Evolutionary conservation across 2,888 invertebrate genomes (phyloP), one percentile per base, ranked within the genome.

Genomic region (Parelbella ahira): DNA sequence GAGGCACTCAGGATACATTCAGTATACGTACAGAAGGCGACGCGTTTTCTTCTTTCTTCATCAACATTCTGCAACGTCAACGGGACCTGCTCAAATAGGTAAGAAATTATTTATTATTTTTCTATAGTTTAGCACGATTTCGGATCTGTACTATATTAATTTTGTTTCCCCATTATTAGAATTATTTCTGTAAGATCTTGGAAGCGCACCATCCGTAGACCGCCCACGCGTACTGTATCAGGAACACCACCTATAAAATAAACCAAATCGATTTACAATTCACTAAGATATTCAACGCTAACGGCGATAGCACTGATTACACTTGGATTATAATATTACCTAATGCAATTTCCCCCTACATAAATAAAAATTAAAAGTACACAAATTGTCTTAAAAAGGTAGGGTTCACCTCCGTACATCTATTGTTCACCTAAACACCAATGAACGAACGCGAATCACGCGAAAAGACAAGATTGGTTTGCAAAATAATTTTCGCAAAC

Each of bases 1-100:
- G 91, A 92, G 89, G 94, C 96, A 96, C 96, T 97, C 97, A 97
- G 97, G 97, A 97, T 97, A 97, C 97, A 97, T 97, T 97, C 96
- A 97, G 97, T 97, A 97, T 97, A 97, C 97, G 97, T 97, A 94
- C 95, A 96, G 95, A 97, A 95, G 93, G 95, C 94, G 89, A 89
- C 90, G 90, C 90, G 79, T 73, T 68, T 49, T 84, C 89, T 88
- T 84, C 89, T 69, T 68, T 41, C 41, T 41, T 41, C 30, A 9
- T 19, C 18, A n/a, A 19, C 36, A 20, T 7, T 8, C 25, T 13
- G 19, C 12, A 13, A n/a, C 7, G 20, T 9, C 20, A 10, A 27
- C 8, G n/a, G n/a, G n/a, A 41, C 15, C 41, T 33, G 20, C 27
- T 27, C 49, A 13, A 30, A 39, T 30, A 38, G 49, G 50, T 53